A percentile compares a stretch with the other conserved stretches of the same genome.
Evolutionary conservation across 2,113 vertebrate genomes (phyloP).

Genomic region (Neodon shergylaensis): DNA sequence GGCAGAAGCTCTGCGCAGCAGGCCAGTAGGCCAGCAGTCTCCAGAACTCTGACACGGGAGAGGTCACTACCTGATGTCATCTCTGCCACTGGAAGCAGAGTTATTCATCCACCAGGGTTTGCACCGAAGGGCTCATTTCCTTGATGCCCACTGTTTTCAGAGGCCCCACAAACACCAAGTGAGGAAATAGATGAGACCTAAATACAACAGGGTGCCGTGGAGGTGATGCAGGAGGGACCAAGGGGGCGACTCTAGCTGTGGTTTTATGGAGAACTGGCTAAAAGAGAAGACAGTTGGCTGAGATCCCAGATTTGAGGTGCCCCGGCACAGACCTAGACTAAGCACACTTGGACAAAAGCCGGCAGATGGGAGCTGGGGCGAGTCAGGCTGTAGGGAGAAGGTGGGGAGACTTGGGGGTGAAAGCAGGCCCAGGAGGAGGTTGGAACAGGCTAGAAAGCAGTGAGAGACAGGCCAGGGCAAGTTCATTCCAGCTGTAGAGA

Average conservation of each 20-base stretch:
- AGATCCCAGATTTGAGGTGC: neutral
- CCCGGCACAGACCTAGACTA: neutral
- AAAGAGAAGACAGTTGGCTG: no score
- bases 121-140: neutral
- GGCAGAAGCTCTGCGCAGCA: neutral
- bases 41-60: neutral
- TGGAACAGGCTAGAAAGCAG: neutral
- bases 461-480: neutral
- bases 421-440: neutral
- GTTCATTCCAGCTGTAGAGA: neutral
- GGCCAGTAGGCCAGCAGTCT: neutral
- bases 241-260: neutral
- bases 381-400: neutral
- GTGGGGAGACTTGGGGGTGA: accelerated
- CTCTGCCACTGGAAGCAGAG: neutral
- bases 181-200: neutral
- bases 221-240: neutral
- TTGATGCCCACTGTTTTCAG: neutral
- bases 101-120: no score
- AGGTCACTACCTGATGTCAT: neutral
- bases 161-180: neutral
- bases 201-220: no score
- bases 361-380: neutral
- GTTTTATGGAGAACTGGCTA: no score
- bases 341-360: neutral